phyloP scores from a whole-genome alignment of 2,888 invertebrate species.

The Parnassius glacialis region DNA sequence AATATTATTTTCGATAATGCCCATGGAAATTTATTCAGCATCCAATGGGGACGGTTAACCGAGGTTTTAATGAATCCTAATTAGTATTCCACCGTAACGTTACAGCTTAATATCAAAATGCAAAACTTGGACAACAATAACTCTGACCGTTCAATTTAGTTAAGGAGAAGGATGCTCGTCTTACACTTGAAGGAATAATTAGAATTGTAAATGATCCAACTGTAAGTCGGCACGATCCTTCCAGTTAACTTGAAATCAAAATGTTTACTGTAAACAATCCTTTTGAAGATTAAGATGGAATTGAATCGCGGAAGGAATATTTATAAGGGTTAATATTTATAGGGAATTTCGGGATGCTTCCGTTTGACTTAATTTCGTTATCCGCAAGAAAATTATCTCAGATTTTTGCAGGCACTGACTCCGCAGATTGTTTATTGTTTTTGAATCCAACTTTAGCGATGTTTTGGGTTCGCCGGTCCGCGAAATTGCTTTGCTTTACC shows the following conservation, averaged over 20 bases:
- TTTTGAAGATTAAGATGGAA: slow-evolving; percentile 71
- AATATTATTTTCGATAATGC: slow-evolving; percentile 24
- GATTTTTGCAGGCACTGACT: slow-evolving; percentile 45
- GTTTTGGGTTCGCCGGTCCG: slow-evolving; percentile 39
- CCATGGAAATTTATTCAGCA: slow-evolving; percentile 26
- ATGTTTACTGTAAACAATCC: slow-evolving; percentile 78
- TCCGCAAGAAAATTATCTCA: slow-evolving; percentile 50
- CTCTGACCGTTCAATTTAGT: slow-evolving; percentile 57
- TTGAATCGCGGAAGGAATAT: slow-evolving; percentile 64
- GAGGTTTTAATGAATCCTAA: slow-evolving; percentile 30
- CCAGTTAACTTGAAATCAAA: slow-evolving; percentile 74
- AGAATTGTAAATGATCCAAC: slow-evolving; percentile 72
- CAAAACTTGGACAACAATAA: slow-evolving; percentile 62
- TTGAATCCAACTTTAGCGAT: slow-evolving; percentile 53
- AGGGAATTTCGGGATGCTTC: slow-evolving; percentile 31
- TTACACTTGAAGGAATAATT: slow-evolving; percentile 69
- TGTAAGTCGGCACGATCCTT: slow-evolving; percentile 58
- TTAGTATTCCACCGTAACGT: slow-evolving; percentile 35
- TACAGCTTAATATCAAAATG: slow-evolving; percentile 59
- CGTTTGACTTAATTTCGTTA: slow-evolving; percentile 28
- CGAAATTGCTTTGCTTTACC: slow-evolving; percentile 34
- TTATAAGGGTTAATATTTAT: slow-evolving; percentile 64
- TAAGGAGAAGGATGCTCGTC: slow-evolving; percentile 61
- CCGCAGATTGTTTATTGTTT: slow-evolving; percentile 56
- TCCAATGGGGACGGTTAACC: slow-evolving; percentile 27